Conservation (phyloP, 2,797 vertebrate species). For the Notolabrus celidotus region DNA sequence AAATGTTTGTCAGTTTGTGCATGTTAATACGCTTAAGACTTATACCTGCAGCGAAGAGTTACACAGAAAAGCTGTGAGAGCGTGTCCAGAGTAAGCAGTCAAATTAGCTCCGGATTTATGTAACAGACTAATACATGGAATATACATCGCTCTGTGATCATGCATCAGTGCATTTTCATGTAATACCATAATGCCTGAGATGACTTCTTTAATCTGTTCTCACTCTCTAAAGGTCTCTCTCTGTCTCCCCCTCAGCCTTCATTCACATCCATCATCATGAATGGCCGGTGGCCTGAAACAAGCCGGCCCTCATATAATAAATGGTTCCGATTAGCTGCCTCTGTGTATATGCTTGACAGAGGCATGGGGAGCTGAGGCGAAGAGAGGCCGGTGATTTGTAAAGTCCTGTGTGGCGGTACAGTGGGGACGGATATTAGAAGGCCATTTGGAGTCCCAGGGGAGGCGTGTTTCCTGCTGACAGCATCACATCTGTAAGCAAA, state of each 20-base stretch:
- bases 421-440: conserved; percentile 67
- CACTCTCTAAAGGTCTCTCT: conserved; percentile 61
- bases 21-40: conserved; percentile 30
- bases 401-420: conserved; percentile 56
- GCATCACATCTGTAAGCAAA: conserved; percentile 68
- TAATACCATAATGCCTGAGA: conserved; percentile 64
- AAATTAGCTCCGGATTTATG: conserved; percentile 60
- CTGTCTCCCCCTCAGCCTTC: conserved; percentile 49
- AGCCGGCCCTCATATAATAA: conserved; percentile 66
- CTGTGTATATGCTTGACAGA: conserved; percentile 59
- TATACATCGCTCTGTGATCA: conserved; percentile 56
- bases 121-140: conserved; percentile 53
- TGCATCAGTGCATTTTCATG: conserved; percentile 63
- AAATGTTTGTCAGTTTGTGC: conserved; percentile 34
- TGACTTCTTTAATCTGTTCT: conserved; percentile 69
- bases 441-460: conserved; percentile 60
- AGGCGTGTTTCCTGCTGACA: conserved; percentile 67
- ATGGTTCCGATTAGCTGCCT: conserved; percentile 74
- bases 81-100: conserved; percentile 27
- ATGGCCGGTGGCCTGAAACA: conserved; percentile 74
- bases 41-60: conserved; percentile 37
- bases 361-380: conserved; percentile 40
- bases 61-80: conserved; percentile 25
- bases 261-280: conserved; percentile 72
- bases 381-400: conserved; percentile 71